Evolutionary conservation across 2,888 invertebrate species (phyloP).

Genomic region (Tyria jacobaeae): DNA sequence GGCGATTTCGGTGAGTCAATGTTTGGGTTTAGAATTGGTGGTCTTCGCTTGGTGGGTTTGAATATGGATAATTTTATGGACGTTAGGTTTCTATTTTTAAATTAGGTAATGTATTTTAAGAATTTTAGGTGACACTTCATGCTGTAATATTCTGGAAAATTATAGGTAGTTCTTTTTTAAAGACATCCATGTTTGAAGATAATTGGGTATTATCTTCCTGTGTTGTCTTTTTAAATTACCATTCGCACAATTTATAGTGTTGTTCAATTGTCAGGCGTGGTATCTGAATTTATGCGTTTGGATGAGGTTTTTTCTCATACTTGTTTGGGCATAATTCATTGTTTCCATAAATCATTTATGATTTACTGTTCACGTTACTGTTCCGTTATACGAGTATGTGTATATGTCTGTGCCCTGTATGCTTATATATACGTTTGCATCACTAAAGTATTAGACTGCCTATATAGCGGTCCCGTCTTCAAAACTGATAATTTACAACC

Average conservation of each 20-base stretch:
- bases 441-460: too few relatives aligned
- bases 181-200: not conserved
- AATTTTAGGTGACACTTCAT: not conserved
- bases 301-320: slow-evolving; percentile 34
- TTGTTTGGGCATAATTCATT: slow-evolving; percentile 13
- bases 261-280: slow-evolving; percentile 12
- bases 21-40: slow-evolving; percentile 39
- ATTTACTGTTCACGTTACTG: slow-evolving; percentile 16
- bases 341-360: slow-evolving; percentile 18
- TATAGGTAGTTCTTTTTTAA: not conserved
- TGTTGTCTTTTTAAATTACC: slow-evolving; percentile 26
- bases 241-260: slow-evolving; percentile 9
- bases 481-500: too few relatives aligned
- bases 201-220: not conserved
- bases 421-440: too few relatives aligned
- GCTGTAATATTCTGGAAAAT: not conserved
- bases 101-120: slow-evolving; percentile 15
- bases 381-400: too few relatives aligned
- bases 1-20: slow-evolving; percentile 51
- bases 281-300: slow-evolving; percentile 42
- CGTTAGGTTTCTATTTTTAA: slow-evolving; percentile 24
- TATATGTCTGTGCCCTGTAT: slow-evolving; percentile 17
- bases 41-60: slow-evolving; percentile 34
- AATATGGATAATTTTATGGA: slow-evolving; percentile 22
- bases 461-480: too few relatives aligned